Evolutionary conservation across 2,113 vertebrate genomes (phyloP).

Genomic region (Zingel zingel): DNA sequence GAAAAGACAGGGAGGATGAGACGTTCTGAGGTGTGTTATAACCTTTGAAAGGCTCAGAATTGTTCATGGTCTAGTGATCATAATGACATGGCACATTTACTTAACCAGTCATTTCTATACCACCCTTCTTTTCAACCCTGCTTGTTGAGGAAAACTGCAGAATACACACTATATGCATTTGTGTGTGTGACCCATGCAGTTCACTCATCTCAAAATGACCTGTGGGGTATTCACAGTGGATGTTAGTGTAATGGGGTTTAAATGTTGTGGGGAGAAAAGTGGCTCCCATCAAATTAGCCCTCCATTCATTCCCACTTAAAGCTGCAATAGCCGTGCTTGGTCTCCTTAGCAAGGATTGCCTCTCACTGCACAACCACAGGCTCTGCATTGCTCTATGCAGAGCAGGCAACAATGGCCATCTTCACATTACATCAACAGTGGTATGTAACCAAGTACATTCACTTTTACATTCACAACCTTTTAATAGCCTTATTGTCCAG

Average conservation of each 20-base stretch:
- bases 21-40: constrained; percentile 42
- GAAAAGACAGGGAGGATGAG: constrained; percentile 13
- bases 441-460: neutral
- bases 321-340: constrained; percentile 70
- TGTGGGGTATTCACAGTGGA: constrained; percentile 57
- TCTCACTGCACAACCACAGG: constrained; percentile 54
- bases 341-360: constrained; percentile 71
- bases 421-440: neutral
- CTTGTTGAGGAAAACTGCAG: constrained; percentile 36
- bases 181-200: constrained; percentile 56
- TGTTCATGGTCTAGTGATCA: constrained; percentile 63
- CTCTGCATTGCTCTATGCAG: constrained; percentile 33
- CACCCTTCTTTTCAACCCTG: constrained; percentile 23
- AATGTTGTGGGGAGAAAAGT: constrained; percentile 77
- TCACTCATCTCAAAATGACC: constrained; percentile 52
- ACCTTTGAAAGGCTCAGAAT: constrained; percentile 59
- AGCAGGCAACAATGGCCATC: constrained; percentile 9
- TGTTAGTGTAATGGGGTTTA: constrained; percentile 77
- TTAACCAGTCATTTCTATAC: constrained; percentile 60
- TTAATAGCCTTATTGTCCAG: neutral
- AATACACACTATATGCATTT: constrained; percentile 39
- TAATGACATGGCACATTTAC: constrained; percentile 61
- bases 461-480: no score
- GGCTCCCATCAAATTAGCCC: constrained; percentile 78
- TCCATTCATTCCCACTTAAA: constrained; percentile 74